Percentiles rank a stretch among this genome's conserved stretches.
Evolutionary conservation across 2,797 vertebrate species (phyloP).

Genomic region (Pseudomugil gertrudae): DNA sequence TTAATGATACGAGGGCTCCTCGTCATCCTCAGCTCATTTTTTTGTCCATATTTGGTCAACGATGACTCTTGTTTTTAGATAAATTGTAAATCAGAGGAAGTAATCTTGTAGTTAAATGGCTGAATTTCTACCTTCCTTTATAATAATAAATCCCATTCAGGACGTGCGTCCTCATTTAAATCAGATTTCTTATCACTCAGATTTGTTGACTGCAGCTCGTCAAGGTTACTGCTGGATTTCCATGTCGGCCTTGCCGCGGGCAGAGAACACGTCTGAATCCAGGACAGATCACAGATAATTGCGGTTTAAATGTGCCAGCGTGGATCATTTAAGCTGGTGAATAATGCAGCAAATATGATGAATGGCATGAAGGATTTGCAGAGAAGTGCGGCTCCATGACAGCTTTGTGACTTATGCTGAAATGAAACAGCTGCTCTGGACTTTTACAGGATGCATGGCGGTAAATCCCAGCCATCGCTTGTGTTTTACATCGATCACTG

Average conservation of each 20-base stretch:
- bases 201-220: not conserved
- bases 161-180: not conserved
- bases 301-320: conserved; percentile 18
- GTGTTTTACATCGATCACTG: conserved; percentile 10
- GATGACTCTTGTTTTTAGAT: too few species aligned
- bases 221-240: conserved; percentile 16
- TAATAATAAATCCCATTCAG: too few species aligned
- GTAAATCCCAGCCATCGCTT: conserved; percentile 30
- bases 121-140: too few species aligned
- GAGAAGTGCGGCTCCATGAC: too few species aligned
- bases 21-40: too few species aligned
- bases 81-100: too few species aligned
- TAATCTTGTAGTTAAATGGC: too few species aligned
- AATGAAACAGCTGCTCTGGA: conserved; percentile 21
- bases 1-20: too few species aligned
- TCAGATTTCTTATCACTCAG: not conserved
- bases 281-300: conserved; percentile 16
- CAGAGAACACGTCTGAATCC: conserved; percentile 9
- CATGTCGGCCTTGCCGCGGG: not conserved
- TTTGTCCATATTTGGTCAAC: too few species aligned
- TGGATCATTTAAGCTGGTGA: conserved; percentile 24
- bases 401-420: too few species aligned
- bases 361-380: too few species aligned
- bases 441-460: conserved; percentile 4
- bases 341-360: conserved; percentile 28